Evolutionary conservation across 2,888 invertebrate species (phyloP), one percentile per base, ranked within the genome.

Genomic region (Drosophila lutescens): DNA sequence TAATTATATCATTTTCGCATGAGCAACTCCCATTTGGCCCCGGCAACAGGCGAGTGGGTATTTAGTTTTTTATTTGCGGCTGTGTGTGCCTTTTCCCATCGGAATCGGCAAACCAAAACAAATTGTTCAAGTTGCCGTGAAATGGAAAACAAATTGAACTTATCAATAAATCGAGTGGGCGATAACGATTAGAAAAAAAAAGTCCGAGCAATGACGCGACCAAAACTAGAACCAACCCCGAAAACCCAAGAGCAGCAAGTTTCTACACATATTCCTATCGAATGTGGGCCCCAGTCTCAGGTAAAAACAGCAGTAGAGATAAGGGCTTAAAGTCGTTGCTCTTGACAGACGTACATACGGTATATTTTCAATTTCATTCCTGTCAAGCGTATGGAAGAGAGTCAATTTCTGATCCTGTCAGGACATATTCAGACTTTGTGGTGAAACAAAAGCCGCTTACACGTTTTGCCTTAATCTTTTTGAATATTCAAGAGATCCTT

Each of bases 81-180:
- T 46, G 58, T 50, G 70, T 65, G 65, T 47, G 53, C 23, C 47
- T 70, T 75, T 68, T 67, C 51, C 61, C 70, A 66, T 12, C 69
- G 41, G 23, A 60, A 53, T 56, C 36, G 69, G 60, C 47, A 78
- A 74, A 59, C 72, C 75, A 74, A 65, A 74, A 74, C 55, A 72
- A 75, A 72, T 77, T 74, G 75, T 70, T 75, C 60, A 66, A 87
- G 73, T 78, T 76, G 88, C 67, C 83, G 74, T 75, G 76, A 85
- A 85, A 87, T 85, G 71, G 80, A 82, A 77, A 77, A 83, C 86
- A 86, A 83, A 87, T 86, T 86, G 78, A 76, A 82, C 88, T 88
- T 83, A 83, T 83, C 83, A 79, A 75, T 66, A 77, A 72, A 85
- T 87, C 83, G 76, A 87, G 73, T 65, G 72, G 44, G 65, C 73